These are phyloP conservation scores for Lordiphosa andalusiaca DNA, from an alignment of 2,888 invertebrate genomes.

Conservation along the genomic window DNA sequence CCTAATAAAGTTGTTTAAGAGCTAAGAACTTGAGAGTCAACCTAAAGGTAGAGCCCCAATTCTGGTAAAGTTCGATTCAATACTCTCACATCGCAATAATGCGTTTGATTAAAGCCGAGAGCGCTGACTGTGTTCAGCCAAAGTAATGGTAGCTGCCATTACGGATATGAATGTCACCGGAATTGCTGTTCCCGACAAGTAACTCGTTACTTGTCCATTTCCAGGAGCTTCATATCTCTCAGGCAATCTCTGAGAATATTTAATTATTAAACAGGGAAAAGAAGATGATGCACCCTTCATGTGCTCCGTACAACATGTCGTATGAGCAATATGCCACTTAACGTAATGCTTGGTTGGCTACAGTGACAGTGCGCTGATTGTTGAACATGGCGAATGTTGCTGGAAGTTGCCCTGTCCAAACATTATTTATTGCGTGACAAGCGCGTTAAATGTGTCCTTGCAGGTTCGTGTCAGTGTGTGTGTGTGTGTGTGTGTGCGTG, in stretches of 20 bases:
- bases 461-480: constrained; percentile 9
- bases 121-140: no score
- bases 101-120: no score
- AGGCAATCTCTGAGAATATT: constrained; percentile 54
- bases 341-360: constrained; percentile 59
- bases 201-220: no score
- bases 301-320: constrained; percentile 47
- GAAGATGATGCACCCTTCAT: no score
- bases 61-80: no score
- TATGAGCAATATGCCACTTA: constrained; percentile 72
- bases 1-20: no score
- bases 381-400: constrained; percentile 14
- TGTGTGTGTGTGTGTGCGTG: constrained; percentile 20
- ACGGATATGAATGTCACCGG: no score
- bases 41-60: no score
- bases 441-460: constrained; percentile 58
- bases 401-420: constrained; percentile 44
- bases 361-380: constrained; percentile 56
- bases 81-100: no score
- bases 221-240: neutral
- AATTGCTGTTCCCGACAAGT: no score
- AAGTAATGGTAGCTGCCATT: no score
- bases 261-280: constrained; percentile 56
- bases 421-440: constrained; percentile 75
- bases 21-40: no score